Evolutionary conservation across 2,888 invertebrate species (phyloP).

Genomic region (Cerceris ruficornis): DNA sequence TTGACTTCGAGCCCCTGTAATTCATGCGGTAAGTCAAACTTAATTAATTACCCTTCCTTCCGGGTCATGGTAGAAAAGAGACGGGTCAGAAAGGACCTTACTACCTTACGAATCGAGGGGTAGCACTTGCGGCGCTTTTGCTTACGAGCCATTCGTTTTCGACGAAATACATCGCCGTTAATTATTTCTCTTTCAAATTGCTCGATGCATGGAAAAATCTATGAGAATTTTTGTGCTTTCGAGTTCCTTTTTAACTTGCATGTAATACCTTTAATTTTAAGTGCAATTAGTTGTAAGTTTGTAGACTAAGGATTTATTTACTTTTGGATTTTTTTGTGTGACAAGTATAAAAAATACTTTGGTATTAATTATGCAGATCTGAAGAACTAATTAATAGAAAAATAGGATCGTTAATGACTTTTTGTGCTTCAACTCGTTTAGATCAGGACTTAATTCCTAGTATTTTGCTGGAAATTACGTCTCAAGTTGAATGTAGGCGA

Average conservation of each 20-base stretch:
- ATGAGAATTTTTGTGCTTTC: constrained; percentile 4
- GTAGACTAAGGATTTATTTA: too few relatives aligned
- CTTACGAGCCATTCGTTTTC: constrained; percentile 19
- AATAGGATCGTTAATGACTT: too few relatives aligned
- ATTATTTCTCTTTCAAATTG: constrained; percentile 16
- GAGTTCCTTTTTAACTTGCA: not conserved
- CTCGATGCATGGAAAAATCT: not conserved
- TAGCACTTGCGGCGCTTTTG: constrained; percentile 39
- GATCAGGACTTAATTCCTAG: too few relatives aligned
- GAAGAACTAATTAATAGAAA: too few relatives aligned
- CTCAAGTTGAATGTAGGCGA: too few relatives aligned
- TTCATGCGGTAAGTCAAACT: constrained; percentile 80
- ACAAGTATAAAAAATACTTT: too few relatives aligned
- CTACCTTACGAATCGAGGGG: constrained; percentile 45
- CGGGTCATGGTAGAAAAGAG: constrained; percentile 11
- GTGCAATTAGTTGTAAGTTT: too few relatives aligned
- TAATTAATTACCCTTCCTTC: constrained; percentile 76
- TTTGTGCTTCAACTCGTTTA: too few relatives aligned
- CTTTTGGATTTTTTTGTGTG: too few relatives aligned
- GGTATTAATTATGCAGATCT: too few relatives aligned
- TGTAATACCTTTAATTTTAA: too few relatives aligned
- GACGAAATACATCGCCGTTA: constrained; percentile 9
- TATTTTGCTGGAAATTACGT: too few relatives aligned
- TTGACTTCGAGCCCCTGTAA: constrained; percentile 75
- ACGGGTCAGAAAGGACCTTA: constrained; percentile 35